phyloP scores from a whole-genome alignment of 2,113 vertebrate genomes.

The Aleadryas rufinucha region DNA sequence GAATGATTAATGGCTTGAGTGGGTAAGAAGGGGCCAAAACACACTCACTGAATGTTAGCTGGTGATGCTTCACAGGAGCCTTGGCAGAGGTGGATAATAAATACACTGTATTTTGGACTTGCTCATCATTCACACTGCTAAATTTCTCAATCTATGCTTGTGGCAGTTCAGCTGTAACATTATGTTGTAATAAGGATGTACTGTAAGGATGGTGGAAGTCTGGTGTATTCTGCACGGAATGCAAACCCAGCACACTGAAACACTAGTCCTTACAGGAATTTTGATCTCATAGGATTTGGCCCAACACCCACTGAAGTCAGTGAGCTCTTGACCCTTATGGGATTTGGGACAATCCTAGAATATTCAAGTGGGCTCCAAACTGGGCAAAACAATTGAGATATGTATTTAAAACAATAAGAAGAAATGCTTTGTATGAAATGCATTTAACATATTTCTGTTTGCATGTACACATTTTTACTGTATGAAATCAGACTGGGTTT shows the following conservation, averaged over 20 bases:
- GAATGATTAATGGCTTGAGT: slow-evolving; percentile 26
- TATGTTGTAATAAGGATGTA: background rate
- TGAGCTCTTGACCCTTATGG: slow-evolving; percentile 13
- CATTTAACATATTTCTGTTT: slow-evolving; percentile 17
- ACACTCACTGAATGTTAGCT: background rate
- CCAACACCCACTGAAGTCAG: slow-evolving; percentile 31
- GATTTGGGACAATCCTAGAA: slow-evolving; percentile 35
- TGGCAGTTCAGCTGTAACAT: background rate
- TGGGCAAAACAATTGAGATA: background rate
- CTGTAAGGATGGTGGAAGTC: background rate
- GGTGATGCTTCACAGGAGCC: background rate
- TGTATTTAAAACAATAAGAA: slow-evolving; percentile 31
- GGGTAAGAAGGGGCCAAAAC: slow-evolving; percentile 12
- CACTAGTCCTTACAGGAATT: slow-evolving; percentile 22
- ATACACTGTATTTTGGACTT: background rate
- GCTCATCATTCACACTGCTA: background rate
- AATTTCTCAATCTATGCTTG: background rate
- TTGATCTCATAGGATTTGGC: background rate
- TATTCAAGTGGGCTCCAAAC: slow-evolving; percentile 36
- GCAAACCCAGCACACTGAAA: slow-evolving; percentile 3
- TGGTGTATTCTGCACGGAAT: background rate
- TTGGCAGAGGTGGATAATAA: background rate
- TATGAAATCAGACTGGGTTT: slow-evolving; percentile 43
- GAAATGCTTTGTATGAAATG: background rate
- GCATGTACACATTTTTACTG: slow-evolving; percentile 36